Conservation (phyloP, 1,140 invertebrate species). For the Drosophila obscura region DNA sequence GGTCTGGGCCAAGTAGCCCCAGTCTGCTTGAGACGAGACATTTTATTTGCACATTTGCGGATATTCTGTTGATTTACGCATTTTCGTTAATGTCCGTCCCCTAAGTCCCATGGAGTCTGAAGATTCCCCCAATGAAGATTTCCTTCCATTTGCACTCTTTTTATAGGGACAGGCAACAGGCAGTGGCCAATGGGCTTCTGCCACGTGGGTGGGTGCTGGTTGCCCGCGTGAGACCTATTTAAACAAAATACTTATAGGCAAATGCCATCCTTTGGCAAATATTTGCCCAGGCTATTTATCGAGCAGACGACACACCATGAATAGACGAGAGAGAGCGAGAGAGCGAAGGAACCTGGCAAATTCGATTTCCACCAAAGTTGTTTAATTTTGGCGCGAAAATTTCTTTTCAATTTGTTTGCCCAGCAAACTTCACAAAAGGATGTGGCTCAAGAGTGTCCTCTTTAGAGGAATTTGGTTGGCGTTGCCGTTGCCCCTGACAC, state of each 20-base stretch:
- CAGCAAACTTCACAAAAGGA: conserved; percentile 13
- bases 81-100: conserved; percentile 62
- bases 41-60: conserved; percentile 74
- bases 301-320: conserved; percentile 26
- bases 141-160: conserved; percentile 53
- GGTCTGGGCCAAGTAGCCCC: conserved; percentile 5
- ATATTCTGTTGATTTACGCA: conserved; percentile 77
- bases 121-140: conserved; percentile 26
- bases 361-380: conserved; percentile 41
- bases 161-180: conserved; percentile 16
- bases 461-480: no score
- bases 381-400: conserved; percentile 68
- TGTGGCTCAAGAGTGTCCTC: no score
- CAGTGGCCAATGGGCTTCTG: background rate
- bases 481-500: conserved; percentile 18
- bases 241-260: conserved; percentile 79
- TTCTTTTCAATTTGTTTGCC: conserved; percentile 52
- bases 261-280: conserved; percentile 78
- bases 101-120: no score
- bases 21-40: conserved; percentile 47
- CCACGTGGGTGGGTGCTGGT: conserved; percentile 38
- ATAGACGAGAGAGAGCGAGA: conserved; percentile 5
- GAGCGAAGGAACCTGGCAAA: conserved; percentile 29
- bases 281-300: conserved; percentile 58
- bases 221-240: conserved; percentile 64